Base-by-base conservation (phyloP, 2,797 vertebrate genomes). In the Alectoris magna region DNA sequence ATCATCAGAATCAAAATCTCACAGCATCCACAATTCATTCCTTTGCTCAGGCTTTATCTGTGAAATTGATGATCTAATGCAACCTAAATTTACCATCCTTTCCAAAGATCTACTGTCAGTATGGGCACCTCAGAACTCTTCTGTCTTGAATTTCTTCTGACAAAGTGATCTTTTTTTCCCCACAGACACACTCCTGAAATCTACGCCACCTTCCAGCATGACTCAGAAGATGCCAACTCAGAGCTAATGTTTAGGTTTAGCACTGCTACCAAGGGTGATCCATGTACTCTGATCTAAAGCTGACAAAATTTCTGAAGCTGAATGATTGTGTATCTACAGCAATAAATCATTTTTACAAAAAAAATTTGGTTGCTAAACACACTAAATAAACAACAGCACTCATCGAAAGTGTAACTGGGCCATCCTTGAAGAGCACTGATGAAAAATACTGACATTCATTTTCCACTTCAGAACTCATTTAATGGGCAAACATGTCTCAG, bases 381-480 rank as follows among this genome's bases (percentile, higher is more conserved):
- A 63, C 24, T 76, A 93, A 87, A 92, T 55, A 89, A 92, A 67
- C 48, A 63, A 39, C 2, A 78, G 53, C 34, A 73, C 6, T 79
- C 48, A 19, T 1, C 31, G 9, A 60, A 94, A 76, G 43, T 46
- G 27, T 56, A 91, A 81, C 0, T 59, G 55, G 84, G 49, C 44
- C 18, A 63, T 84, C 11, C 44, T 90, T 79, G 16, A 63, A 34
- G 16, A 89, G 12, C 3, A 23, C 41, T 64, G 63, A 88, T 14
- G 48, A 86, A 86, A 74, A 39, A 80, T n/a, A 80, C 0, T 69
- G 48, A 43, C 26, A 48, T 18, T 58, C 46, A 5, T 0, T 79
- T 94, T 94, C 58, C 58, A 71, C 82, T 87, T 90, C 76, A 90
- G 41, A 90, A 89, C 46, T 87, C 58, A 72, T 63, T 87, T 85